Base-by-base conservation (phyloP, 2,888 invertebrate genomes). In the Aleiodes leptofemur region DNA sequence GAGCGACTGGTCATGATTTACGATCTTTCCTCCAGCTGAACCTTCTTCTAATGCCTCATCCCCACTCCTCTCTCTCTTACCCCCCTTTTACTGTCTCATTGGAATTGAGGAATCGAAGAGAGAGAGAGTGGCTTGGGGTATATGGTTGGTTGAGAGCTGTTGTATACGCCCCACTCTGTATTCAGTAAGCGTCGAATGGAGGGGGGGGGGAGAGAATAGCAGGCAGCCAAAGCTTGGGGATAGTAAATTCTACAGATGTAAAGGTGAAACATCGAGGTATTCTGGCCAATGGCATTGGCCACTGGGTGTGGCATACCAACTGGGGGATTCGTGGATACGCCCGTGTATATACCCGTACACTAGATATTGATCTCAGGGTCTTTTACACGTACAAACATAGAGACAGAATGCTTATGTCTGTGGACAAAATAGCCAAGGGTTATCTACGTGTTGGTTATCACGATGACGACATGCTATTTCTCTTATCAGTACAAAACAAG, bases 1-100 rank as follows among this genome's bases (percentile, higher is more conserved):
- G 83, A 85, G 83, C 84, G 85, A 88, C 89, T 89, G 87, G 82
- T 84, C 84, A 86, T 88, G 88, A 88, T 89, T 89, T 88, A 87
- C 84, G 86, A 86, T 79, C 82, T 79, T 79, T 81, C 77, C 71
- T 82, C 80, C 79, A 81, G 81, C 73, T 76, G 79, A 76, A 55
- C 69, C 48, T 66, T 29, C 70, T 51, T 68, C 14, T 56, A 31
- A 69, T 59, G 50, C 53, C 56, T 51, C 61, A 55, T 72, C 75
- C 73, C 59, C 73, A 43, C 70, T 61, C 64, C 64, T 13, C 11
- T 23, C 64, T 13, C 11, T 23, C 23, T 23, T 23, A 2, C 2
- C 23, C 23, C 23, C 23, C n/a, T n/a, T n/a, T n/a, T 23, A 23
- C 23, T 23, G 34, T 13, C 16, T 4, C 56, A 14, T 59, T 14